Conservation (phyloP, 2,113 vertebrate species). For the Caranx ignobilis region DNA sequence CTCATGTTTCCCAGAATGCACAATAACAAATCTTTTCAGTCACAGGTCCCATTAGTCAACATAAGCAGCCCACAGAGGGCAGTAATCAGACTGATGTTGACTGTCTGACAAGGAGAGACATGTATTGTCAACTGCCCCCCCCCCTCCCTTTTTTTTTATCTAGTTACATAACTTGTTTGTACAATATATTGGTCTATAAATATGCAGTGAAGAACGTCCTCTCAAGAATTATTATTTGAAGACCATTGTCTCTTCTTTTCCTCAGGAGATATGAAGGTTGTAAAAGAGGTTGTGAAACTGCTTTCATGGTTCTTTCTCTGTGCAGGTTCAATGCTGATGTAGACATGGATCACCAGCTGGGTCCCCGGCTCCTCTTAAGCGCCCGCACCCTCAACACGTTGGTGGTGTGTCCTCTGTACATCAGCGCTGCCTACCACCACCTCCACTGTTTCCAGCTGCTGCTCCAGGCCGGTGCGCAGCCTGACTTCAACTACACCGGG, state of each 20-base stretch:
- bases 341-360: slow-evolving; percentile 90
- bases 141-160: background rate
- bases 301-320: background rate
- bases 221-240: background rate
- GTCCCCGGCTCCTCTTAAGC: slow-evolving; percentile 80
- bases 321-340: slow-evolving; percentile 92
- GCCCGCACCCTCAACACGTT: slow-evolving; percentile 90
- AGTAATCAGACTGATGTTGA: background rate
- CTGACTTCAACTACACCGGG: slow-evolving; percentile 93
- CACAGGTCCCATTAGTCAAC: background rate
- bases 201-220: background rate
- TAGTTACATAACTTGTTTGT: background rate
- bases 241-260: background rate
- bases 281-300: background rate
- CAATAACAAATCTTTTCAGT: background rate
- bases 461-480: slow-evolving; percentile 92
- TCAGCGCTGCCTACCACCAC: slow-evolving; percentile 95
- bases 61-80: background rate
- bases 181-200: background rate
- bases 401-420: slow-evolving; percentile 94
- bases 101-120: background rate
- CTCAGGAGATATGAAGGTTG: background rate
- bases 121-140: background rate
- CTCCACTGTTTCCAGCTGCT: slow-evolving; percentile 92
- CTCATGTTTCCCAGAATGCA: slow-evolving; percentile 1